phyloP scores from a whole-genome alignment of 2,113 vertebrate species.

The Tetrax tetrax region DNA sequence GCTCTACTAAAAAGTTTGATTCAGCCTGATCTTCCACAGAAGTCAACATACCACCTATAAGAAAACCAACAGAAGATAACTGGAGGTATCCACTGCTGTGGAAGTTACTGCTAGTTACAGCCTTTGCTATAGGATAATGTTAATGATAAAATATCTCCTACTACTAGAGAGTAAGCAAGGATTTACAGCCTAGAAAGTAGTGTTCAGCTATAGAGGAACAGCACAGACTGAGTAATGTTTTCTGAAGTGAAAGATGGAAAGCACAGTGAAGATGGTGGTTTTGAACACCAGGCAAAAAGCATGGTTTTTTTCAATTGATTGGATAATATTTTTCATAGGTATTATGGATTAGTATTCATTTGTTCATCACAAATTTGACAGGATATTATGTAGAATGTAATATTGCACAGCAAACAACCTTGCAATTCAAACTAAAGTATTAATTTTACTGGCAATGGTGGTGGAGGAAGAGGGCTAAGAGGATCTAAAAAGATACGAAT shows the following conservation, averaged over 20 bases:
- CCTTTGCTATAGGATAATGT: neutral
- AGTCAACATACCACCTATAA: conserved; percentile 77
- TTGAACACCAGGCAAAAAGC: neutral
- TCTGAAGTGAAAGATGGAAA: neutral
- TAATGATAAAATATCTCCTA: neutral
- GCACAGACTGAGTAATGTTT: neutral
- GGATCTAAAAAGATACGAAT: neutral
- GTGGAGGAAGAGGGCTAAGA: neutral
- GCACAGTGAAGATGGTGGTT: neutral
- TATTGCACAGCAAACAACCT: accelerated
- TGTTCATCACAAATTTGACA: neutral
- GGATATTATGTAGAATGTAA: neutral
- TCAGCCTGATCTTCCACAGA: conserved; percentile 82
- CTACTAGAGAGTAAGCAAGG: neutral
- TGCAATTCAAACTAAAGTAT: neutral
- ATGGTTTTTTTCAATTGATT: neutral
- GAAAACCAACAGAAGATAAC: neutral
- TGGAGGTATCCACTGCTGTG: neutral
- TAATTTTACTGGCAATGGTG: neutral
- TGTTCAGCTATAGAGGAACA: neutral
- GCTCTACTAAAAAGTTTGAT: conserved; percentile 80
- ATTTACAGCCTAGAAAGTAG: neutral
- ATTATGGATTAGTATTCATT: neutral
- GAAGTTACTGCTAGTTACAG: neutral
- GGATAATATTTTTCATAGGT: neutral